Conservation (phyloP, 2,797 vertebrate genomes). For the Gymnoscopelus braueri region DNA sequence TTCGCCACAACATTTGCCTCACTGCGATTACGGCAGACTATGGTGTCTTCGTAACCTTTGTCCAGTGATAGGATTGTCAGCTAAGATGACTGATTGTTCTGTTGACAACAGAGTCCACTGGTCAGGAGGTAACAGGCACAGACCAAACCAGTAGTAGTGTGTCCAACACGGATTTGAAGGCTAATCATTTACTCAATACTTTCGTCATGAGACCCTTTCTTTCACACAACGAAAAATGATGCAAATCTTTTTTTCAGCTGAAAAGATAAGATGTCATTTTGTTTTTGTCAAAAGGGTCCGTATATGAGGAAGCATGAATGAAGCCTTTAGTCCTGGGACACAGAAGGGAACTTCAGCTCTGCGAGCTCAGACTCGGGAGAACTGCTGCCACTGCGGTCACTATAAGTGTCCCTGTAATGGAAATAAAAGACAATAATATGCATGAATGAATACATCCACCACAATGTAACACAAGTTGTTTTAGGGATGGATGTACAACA, state of each 20-base stretch:
- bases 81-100: background rate
- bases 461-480: too few relatives aligned
- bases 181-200: too few relatives aligned
- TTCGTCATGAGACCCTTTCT: too few relatives aligned
- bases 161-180: too few relatives aligned
- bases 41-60: background rate
- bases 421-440: slow-evolving; percentile 10
- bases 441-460: background rate
- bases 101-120: slow-evolving; percentile 6
- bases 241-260: too few relatives aligned
- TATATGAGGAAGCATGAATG: too few relatives aligned
- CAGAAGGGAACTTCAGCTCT: slow-evolving; percentile 87
- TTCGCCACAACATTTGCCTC: slow-evolving; percentile 3
- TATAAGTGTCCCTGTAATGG: slow-evolving; percentile 91
- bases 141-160: background rate
- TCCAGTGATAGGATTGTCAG: slow-evolving; percentile 4
- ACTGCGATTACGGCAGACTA: background rate
- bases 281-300: too few relatives aligned
- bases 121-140: slow-evolving; percentile 1
- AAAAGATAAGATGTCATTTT: too few relatives aligned
- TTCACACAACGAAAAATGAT: too few relatives aligned
- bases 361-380: slow-evolving; percentile 90
- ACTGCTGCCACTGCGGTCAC: slow-evolving; percentile 89
- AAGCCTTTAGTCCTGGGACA: slow-evolving; percentile 67
- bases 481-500: too few relatives aligned